A percentile compares a stretch with the other conserved stretches of the same genome.
Evolutionary conservation across 1,140 invertebrate genomes (phyloP).

Genomic region (Eulimnadia texana): DNA sequence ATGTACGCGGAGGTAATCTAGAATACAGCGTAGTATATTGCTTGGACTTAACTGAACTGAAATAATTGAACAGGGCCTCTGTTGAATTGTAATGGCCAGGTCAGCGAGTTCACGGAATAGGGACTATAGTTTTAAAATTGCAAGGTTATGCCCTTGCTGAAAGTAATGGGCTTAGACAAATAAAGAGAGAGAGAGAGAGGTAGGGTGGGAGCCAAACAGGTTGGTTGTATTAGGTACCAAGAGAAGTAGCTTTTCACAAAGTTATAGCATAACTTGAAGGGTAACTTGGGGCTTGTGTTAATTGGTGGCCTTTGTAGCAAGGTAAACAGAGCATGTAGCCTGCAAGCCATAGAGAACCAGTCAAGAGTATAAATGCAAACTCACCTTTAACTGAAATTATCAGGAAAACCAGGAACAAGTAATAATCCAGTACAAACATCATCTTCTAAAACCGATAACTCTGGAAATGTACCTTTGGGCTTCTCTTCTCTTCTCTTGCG

Average conservation of each 20-base stretch:
- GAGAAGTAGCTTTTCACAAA: not conserved
- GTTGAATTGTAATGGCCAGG: too few relatives aligned
- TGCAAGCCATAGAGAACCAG: not conserved
- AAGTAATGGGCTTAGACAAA: not conserved
- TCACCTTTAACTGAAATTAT: not conserved
- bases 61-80: too few relatives aligned
- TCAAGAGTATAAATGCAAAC: not conserved
- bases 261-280: not conserved
- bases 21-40: too few relatives aligned
- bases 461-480: too few relatives aligned
- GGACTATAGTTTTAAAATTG: too few relatives aligned
- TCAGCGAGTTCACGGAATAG: too few relatives aligned
- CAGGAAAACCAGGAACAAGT: not conserved
- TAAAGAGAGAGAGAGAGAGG: not conserved
- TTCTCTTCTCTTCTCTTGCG: too few relatives aligned
- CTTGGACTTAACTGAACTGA: too few relatives aligned
- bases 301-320: not conserved
- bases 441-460: too few relatives aligned
- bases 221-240: not conserved
- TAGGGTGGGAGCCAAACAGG: not conserved
- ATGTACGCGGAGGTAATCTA: too few relatives aligned
- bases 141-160: too few relatives aligned
- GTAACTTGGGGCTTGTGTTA: not conserved
- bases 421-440: not conserved
- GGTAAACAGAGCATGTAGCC: not conserved